Percentiles rank a stretch among this genome's conserved stretches.
Evolutionary conservation across 2,797 vertebrate genomes (phyloP).

Genomic region (Manis pentadactyla): DNA sequence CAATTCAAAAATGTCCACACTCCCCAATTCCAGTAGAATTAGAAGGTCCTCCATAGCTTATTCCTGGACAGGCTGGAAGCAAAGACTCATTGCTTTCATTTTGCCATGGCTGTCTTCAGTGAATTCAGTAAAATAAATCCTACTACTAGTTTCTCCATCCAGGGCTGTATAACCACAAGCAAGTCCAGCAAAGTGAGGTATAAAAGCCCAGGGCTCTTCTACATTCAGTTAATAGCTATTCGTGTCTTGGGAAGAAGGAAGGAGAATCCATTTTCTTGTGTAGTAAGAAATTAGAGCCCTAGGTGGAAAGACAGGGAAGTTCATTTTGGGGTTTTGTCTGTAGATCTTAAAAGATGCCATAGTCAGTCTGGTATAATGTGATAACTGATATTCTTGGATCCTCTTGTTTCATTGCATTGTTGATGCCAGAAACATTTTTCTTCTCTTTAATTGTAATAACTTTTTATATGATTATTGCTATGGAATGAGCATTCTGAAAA

Average conservation of each 20-base stretch:
- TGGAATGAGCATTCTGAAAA: background rate
- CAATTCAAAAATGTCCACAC: background rate
- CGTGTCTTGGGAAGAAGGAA: background rate
- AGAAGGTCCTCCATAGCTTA: background rate
- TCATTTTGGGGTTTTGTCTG: background rate
- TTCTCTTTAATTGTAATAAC: background rate
- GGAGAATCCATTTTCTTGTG: background rate
- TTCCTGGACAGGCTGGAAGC: background rate
- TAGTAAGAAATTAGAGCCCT: background rate
- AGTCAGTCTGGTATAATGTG: background rate
- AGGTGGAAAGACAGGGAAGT: background rate
- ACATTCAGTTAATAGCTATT: background rate
- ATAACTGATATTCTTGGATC: background rate
- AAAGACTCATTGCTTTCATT: constrained; percentile 12
- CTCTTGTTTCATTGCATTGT: constrained; percentile 14
- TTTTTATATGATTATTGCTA: constrained; percentile 41
- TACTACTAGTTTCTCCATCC: background rate
- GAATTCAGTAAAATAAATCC: background rate
- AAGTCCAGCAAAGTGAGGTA: background rate
- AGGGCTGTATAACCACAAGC: background rate
- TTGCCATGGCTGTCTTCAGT: background rate
- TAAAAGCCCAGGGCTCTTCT: background rate
- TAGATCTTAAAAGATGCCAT: background rate
- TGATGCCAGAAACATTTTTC: background rate
- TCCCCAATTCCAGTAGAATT: background rate